Percentiles rank a stretch among this genome's conserved stretches.
These are phyloP conservation scores for Ranitomeya variabilis DNA, from an alignment of 2,113 vertebrate genomes.

Conservation along the genomic window DNA sequence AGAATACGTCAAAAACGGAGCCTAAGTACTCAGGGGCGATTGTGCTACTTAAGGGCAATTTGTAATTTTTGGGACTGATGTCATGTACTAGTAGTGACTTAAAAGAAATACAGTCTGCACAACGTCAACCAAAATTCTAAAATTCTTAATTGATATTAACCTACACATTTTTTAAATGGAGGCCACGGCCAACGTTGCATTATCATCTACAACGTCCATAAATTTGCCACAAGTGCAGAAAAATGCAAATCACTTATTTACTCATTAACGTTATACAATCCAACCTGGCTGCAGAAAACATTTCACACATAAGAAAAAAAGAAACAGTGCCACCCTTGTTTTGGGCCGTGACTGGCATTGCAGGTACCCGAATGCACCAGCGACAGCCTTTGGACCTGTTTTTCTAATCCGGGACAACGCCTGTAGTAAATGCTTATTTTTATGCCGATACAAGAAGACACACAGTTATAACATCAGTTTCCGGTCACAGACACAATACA, in stretches of 20 bases:
- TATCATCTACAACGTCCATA: neutral
- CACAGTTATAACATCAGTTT: neutral
- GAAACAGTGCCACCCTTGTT: neutral
- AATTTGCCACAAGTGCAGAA: neutral
- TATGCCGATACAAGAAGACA: neutral
- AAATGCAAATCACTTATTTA: neutral
- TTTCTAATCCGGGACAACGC: neutral
- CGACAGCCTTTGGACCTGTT: neutral
- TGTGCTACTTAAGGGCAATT: too few species aligned
- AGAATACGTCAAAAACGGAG: too few species aligned
- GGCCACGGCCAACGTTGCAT: neutral
- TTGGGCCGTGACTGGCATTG: neutral
- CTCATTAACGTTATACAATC: neutral
- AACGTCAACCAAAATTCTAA: neutral
- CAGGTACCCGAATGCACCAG: neutral
- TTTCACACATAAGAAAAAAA: neutral
- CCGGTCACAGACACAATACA: neutral
- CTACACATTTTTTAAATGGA: neutral
- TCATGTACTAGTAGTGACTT: neutral
- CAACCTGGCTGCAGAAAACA: neutral
- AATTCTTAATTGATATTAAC: neutral
- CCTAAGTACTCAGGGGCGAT: too few species aligned
- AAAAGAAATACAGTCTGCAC: neutral
- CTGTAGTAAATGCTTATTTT: neutral
- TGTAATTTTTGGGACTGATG: neutral